Evolutionary conservation across 2,888 invertebrate species (phyloP).

Genomic region (Chymomyza fuscimana): DNA sequence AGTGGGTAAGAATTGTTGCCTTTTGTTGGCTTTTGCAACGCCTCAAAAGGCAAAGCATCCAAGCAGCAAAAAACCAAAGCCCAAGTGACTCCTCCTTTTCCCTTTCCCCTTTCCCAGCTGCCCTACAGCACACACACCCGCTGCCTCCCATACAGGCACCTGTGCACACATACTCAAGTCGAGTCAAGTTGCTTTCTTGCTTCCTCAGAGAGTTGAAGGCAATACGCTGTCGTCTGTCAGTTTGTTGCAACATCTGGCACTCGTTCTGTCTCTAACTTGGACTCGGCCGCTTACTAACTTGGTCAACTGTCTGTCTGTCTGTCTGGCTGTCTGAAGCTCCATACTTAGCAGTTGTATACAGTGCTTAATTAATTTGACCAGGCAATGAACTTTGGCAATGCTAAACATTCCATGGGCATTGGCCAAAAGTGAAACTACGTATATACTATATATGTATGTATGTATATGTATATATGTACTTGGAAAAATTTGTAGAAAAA

Average conservation of each 20-base stretch:
- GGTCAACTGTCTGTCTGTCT: not conserved
- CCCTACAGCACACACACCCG: no score
- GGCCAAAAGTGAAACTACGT: no score
- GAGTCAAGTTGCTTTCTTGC: not conserved
- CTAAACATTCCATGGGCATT: slow-evolving; percentile 26
- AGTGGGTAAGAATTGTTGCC: slow-evolving; percentile 73
- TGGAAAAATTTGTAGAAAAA: not conserved
- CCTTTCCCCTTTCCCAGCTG: not conserved
- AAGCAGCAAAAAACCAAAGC: slow-evolving; percentile 12
- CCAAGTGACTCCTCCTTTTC: not conserved
- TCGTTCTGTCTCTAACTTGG: slow-evolving; percentile 11
- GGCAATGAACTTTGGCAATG: slow-evolving; percentile 48
- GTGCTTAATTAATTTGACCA: slow-evolving; percentile 63
- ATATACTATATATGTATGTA: no score
- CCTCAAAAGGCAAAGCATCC: slow-evolving; percentile 45
- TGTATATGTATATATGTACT: no score
- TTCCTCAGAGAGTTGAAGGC: not conserved
- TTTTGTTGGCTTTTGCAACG: slow-evolving; percentile 67
- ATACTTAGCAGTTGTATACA: slow-evolving; percentile 33
- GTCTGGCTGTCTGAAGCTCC: not conserved
- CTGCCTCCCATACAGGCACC: slow-evolving; percentile 24
- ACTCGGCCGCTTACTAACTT: not conserved
- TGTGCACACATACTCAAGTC: slow-evolving; percentile 12
- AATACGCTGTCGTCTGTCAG: not conserved
- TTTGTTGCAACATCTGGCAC: slow-evolving; percentile 12